Conservation (phyloP, 2,888 invertebrate species). For the Noctua janthe region DNA sequence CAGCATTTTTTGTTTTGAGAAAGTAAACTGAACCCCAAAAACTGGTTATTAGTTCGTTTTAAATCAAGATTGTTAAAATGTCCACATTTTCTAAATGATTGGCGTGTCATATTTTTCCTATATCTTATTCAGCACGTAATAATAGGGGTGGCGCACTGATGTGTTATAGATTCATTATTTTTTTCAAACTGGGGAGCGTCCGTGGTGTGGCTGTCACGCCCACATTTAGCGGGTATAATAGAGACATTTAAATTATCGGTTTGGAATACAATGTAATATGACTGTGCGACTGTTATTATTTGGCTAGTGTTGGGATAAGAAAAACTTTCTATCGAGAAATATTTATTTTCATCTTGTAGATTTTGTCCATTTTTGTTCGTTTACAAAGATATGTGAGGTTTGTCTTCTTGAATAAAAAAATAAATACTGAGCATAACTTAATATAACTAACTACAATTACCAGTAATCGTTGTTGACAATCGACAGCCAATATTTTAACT, state of each 20-base stretch:
- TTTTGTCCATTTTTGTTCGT: background rate
- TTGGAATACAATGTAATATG: slow-evolving; percentile 71
- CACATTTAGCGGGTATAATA: slow-evolving; percentile 81
- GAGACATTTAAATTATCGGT: slow-evolving; percentile 83
- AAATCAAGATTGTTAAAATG: slow-evolving; percentile 28
- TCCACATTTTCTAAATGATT: slow-evolving; percentile 39
- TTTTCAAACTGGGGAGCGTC: slow-evolving; percentile 73
- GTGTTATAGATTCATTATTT: slow-evolving; percentile 81
- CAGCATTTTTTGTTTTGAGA: background rate
- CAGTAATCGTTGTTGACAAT: background rate
- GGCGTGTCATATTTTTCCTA: slow-evolving; percentile 62
- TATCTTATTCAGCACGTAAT: slow-evolving; percentile 74
- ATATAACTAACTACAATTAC: background rate
- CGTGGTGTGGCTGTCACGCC: slow-evolving; percentile 75
- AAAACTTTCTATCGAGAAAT: slow-evolving; percentile 51
- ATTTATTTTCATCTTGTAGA: slow-evolving; percentile 4
- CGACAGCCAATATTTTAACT: background rate
- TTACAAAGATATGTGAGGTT: background rate
- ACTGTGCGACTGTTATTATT: slow-evolving; percentile 52
- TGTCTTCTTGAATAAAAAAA: background rate
- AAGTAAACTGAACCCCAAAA: slow-evolving; percentile 3
- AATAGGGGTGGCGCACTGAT: slow-evolving; percentile 60
- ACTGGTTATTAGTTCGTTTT: background rate
- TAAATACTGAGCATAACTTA: too few species aligned
- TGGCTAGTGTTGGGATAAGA: slow-evolving; percentile 66